Percentiles rank a stretch among this genome's conserved stretches.
Evolutionary conservation across 2,113 vertebrate species (phyloP).

Genomic region (Zapornia atra): DNA sequence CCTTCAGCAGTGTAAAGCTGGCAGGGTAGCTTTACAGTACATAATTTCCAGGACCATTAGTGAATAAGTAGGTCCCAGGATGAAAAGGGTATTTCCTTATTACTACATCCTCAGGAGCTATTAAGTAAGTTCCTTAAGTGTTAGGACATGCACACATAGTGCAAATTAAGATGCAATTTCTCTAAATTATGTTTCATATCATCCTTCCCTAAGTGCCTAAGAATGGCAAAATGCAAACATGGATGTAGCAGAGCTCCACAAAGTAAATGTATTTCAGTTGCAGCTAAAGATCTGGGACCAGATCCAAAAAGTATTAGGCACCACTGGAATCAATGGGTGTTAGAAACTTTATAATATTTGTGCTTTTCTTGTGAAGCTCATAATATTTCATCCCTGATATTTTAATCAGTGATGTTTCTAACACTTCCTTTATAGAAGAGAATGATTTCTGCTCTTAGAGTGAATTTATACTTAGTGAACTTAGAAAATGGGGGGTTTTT

Average conservation of each 20-base stretch:
- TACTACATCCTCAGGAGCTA: background rate
- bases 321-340: background rate
- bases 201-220: background rate
- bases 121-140: background rate
- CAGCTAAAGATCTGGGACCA: background rate
- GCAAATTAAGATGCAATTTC: background rate
- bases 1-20: background rate
- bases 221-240: background rate
- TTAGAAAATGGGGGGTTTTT: background rate
- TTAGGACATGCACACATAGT: background rate
- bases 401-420: background rate
- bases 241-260: background rate
- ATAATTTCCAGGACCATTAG: background rate
- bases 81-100: background rate
- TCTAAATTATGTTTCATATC: background rate
- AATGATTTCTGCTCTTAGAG: background rate
- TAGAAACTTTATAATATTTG: background rate
- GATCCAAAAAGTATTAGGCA: background rate
- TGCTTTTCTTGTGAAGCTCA: background rate
- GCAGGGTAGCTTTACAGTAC: background rate
- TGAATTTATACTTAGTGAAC: background rate
- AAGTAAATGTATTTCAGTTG: background rate
- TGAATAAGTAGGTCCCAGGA: background rate
- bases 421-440: background rate
- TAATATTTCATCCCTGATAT: background rate